Conservation (phyloP, 2,888 invertebrate species). For the Heliconius sara region DNA sequence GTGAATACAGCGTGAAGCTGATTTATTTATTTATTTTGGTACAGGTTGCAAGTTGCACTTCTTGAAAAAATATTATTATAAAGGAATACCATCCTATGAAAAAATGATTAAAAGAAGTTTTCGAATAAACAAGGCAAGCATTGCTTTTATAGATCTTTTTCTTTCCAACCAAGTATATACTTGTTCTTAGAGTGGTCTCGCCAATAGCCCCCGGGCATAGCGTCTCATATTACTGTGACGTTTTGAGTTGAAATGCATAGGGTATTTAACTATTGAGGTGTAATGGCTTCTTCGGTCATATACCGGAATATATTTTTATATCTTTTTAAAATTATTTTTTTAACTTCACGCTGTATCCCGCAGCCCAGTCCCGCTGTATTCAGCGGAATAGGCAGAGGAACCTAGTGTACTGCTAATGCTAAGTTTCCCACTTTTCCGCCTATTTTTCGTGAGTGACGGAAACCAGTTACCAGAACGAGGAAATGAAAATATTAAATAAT, state of each 20-base stretch:
- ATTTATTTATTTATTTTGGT: no score
- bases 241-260: constrained; percentile 24
- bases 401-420: not conserved
- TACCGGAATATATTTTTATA: not conserved
- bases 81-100: not conserved
- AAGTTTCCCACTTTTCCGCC: no score
- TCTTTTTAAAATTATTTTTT: not conserved
- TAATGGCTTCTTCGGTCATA: constrained; percentile 9
- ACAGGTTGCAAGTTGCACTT: no score
- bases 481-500: no score
- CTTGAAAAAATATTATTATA: not conserved
- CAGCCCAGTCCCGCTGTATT: no score
- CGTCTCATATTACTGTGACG: constrained; percentile 33
- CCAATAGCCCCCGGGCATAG: constrained; percentile 32
- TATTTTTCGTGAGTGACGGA: no score
- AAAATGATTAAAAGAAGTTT: not conserved
- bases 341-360: no score
- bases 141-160: constrained; percentile 32
- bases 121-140: constrained; percentile 8
- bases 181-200: constrained; percentile 30
- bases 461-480: no score
- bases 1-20: no score
- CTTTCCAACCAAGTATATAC: constrained; percentile 25
- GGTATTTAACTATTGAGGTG: constrained; percentile 22
- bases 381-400: no score